phyloP scores from a whole-genome alignment of 2,113 vertebrate species.

The Phocoena phocoena region DNA sequence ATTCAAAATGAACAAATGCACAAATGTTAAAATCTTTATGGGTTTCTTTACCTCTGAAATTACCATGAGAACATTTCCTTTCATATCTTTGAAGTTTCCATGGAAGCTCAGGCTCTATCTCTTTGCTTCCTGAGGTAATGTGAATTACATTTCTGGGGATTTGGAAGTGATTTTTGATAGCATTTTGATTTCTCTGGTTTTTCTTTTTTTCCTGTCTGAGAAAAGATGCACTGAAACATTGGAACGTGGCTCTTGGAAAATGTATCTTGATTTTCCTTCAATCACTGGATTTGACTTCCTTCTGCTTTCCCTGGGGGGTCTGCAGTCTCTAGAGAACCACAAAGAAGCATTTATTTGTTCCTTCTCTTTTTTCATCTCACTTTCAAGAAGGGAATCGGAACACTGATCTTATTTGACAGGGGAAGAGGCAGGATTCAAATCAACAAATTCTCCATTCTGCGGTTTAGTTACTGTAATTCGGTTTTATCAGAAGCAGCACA shows the following conservation, averaged over 20 bases:
- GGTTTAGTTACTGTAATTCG: too few relatives aligned
- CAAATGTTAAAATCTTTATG: not conserved
- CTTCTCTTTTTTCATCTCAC: not conserved
- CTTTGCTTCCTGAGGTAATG: not conserved
- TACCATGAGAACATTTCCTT: not conserved
- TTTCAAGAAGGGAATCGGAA: not conserved
- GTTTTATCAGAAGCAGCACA: not conserved
- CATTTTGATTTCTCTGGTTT: not conserved
- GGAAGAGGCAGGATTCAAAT: not conserved
- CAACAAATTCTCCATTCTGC: not conserved
- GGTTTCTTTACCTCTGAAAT: slow-evolving; percentile 43
- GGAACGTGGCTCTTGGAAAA: not conserved
- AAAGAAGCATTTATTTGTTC: not conserved
- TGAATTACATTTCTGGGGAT: not conserved
- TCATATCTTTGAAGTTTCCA: slow-evolving; percentile 40
- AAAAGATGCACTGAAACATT: not conserved
- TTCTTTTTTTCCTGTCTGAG: not conserved
- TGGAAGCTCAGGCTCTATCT: not conserved
- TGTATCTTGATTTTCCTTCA: not conserved
- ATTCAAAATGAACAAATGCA: slow-evolving; percentile 49
- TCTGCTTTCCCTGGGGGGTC: not conserved
- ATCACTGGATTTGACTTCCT: not conserved
- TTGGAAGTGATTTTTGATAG: not conserved
- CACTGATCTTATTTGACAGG: not conserved
- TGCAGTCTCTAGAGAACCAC: not conserved